These are phyloP conservation scores for Oncorhynchus nerka DNA, from an alignment of 2,113 vertebrate species.

Conservation along the genomic window DNA sequence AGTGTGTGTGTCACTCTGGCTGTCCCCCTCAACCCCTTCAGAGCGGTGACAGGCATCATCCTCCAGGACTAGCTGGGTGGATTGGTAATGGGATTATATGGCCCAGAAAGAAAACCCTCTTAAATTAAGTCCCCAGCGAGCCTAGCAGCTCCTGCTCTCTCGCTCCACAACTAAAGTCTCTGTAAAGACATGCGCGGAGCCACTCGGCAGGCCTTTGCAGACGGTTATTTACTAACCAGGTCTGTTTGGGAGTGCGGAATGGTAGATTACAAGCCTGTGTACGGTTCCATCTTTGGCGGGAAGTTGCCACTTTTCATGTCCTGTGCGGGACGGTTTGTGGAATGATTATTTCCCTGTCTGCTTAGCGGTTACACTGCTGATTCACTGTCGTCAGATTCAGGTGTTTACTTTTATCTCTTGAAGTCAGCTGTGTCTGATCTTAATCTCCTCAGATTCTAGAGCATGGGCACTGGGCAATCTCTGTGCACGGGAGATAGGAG, in stretches of 20 bases:
- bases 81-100: constrained; percentile 67
- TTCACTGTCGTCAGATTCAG: no score
- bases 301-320: no score
- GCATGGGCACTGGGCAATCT: no score
- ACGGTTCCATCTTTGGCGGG: no score
- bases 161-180: constrained; percentile 48
- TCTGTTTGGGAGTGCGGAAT: no score
- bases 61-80: constrained; percentile 50
- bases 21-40: constrained; percentile 27
- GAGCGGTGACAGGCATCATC: constrained; percentile 35
- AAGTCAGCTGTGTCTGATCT: no score
- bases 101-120: constrained; percentile 51
- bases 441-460: no score
- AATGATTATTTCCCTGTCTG: no score
- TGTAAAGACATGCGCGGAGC: not conserved
- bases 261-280: no score
- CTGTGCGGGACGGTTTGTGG: no score
- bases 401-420: no score
- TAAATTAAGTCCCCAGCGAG: constrained; percentile 59
- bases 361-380: no score
- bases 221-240: not conserved
- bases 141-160: constrained; percentile 45
- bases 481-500: constrained; percentile 11
- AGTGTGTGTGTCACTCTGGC: constrained; percentile 16
- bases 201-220: constrained; percentile 3